Base-by-base conservation (phyloP, 2,113 vertebrate species). In the Oncorhynchus gorbuscha region DNA sequence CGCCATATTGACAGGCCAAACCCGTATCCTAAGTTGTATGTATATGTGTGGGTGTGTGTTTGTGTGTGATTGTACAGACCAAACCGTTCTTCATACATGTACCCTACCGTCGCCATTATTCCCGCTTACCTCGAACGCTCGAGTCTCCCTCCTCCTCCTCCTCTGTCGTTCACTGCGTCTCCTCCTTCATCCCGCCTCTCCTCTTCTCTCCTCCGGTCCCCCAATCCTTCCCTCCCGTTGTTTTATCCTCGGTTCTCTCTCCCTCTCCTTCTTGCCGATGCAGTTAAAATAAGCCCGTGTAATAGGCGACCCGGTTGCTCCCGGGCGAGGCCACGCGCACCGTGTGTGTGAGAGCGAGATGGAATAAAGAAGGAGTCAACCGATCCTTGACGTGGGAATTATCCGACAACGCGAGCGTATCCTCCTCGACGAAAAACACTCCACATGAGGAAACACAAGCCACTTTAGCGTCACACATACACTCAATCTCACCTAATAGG, bases 81-180 rank as follows among this genome's bases (percentile, higher is more conserved):
- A n/a, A 62, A 69, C 65, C 69, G 70, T 76, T 64, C 26, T 24
- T 55, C 14, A 55, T 55, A 18, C 4, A 55, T 16, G 18, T 4
- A 67, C 72, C 59, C 72, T 35, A 72, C 30, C 20, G 20, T 1
- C 9, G 16, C 51, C 51, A 55, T 55, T 55, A 1, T 3, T 6
- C 45, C 22, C 48, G 9, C 8, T 71, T 32, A n/a, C 32, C 26
- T 14, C 65, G 14, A 55, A 13, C 51, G 14, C 0, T 55, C 51
- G 51, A 2, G 58, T 30, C 66, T 28, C 66, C 66, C 66, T 28
- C 26, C 28, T 68, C 66, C 35, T 24, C 24, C 24, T 35, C 65
- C 65, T 67, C 65, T 24, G 6, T 35, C 13, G 30, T 39, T 68
- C 66, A 68, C 28, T 68, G 66, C 66, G 66, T 35, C 66, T 68